Evolutionary conservation across 2,797 vertebrate genomes (phyloP).

Genomic region (Potorous gilbertii): DNA sequence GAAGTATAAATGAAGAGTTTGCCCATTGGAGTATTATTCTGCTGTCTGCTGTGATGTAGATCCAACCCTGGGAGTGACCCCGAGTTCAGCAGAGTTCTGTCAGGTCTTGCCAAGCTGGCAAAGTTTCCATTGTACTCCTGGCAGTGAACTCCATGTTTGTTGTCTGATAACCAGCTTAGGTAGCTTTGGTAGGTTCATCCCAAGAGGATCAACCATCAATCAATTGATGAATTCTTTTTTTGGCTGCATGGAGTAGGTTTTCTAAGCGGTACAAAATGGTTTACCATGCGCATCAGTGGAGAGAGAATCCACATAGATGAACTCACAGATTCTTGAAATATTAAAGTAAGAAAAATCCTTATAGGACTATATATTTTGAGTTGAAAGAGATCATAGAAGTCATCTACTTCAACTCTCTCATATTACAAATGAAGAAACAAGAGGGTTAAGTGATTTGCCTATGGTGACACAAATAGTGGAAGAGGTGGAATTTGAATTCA

Average conservation of each 20-base stretch:
- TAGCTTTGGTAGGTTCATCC: neutral
- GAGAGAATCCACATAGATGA: neutral
- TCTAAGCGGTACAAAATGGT: neutral
- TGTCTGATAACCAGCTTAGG: neutral
- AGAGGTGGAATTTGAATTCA: neutral
- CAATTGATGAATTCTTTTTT: neutral
- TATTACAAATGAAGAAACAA: neutral
- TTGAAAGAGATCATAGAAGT: neutral
- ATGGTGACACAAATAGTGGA: neutral
- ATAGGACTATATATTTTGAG: neutral
- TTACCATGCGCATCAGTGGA: neutral
- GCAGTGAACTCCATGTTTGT: neutral
- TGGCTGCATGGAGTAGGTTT: neutral
- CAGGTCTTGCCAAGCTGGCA: neutral
- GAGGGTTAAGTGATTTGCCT: neutral
- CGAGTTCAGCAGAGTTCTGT: neutral
- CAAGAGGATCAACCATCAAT: neutral
- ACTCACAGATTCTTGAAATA: neutral
- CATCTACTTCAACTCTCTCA: neutral
- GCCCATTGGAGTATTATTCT: neutral
- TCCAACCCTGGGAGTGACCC: neutral
- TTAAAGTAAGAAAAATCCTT: neutral
- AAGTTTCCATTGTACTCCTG: neutral
- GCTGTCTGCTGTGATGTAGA: neutral
- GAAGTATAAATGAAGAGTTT: neutral